Percentiles rank a stretch among this genome's conserved stretches.
Conservation (phyloP, 2,113 vertebrate genomes). For the Ibidorhyncha struthersii region DNA sequence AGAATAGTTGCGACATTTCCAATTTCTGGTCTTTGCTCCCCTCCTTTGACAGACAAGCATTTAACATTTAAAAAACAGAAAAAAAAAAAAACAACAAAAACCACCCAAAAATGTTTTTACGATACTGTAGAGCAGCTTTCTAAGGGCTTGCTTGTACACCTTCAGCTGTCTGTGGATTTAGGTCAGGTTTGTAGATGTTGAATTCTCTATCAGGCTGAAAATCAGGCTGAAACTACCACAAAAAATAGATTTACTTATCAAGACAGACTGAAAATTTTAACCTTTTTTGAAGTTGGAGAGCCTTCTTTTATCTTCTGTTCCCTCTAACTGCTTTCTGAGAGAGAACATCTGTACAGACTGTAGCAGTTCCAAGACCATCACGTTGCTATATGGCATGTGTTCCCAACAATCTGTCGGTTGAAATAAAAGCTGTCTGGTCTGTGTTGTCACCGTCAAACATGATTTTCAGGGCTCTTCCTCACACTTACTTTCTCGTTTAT, state of each 20-base stretch:
- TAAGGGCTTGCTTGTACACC: background rate
- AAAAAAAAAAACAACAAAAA: background rate
- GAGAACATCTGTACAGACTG: conserved; percentile 19
- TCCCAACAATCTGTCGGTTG: background rate
- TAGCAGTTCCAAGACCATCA: background rate
- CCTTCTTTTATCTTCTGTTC: background rate
- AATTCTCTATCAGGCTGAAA: background rate
- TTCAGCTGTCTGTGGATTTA: background rate
- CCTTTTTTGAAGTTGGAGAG: background rate
- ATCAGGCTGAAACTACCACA: background rate
- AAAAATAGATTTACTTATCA: background rate
- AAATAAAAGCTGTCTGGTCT: conserved; percentile 24
- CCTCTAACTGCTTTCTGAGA: conserved; percentile 18
- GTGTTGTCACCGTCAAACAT: background rate
- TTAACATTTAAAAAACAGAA: background rate
- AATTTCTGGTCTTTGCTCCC: background rate
- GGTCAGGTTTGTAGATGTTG: background rate
- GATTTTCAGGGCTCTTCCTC: background rate
- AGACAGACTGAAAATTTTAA: background rate
- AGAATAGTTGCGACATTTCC: background rate
- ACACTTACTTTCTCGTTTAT: background rate
- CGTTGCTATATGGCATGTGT: background rate
- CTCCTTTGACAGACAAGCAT: background rate
- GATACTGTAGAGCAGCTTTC: background rate
- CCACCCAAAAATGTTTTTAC: background rate